Evolutionary conservation across 1,140 invertebrate species (phyloP).

Genomic region (Gonatopus flavifemur): DNA sequence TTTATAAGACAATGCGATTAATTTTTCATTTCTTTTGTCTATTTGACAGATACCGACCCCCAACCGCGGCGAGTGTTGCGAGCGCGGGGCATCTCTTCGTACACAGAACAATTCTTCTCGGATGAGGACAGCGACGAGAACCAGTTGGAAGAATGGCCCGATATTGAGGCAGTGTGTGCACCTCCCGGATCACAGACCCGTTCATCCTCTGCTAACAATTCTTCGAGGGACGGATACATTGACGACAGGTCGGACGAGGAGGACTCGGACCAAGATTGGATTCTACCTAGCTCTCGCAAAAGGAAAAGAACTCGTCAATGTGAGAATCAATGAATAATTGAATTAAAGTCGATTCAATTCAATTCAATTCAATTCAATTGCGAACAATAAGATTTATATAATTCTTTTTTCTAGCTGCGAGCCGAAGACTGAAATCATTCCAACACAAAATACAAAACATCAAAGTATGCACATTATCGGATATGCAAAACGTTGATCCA

Average conservation of each 20-base stretch:
- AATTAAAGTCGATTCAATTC: not conserved
- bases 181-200: conserved; percentile 29
- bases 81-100: conserved; percentile 48
- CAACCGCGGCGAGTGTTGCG: conserved; percentile 42
- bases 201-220: conserved; percentile 28
- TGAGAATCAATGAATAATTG: conserved; percentile 24
- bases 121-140: conserved; percentile 44
- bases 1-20: not conserved
- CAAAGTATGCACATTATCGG: conserved; percentile 21
- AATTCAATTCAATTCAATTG: not conserved
- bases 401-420: conserved; percentile 31
- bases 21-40: not conserved
- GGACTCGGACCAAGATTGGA: conserved; percentile 56
- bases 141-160: conserved; percentile 44
- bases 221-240: conserved; percentile 18
- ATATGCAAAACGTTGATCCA: no score
- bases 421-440: conserved; percentile 39
- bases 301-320: conserved; percentile 51
- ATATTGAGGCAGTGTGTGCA: conserved; percentile 35
- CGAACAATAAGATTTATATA: not conserved
- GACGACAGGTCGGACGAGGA: conserved; percentile 34
- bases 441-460: conserved; percentile 41
- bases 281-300: conserved; percentile 49
- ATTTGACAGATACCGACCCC: conserved; percentile 22
- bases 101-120: conserved; percentile 49